Conservation (phyloP, 2,888 invertebrate genomes). For the Brenthis daphne region DNA sequence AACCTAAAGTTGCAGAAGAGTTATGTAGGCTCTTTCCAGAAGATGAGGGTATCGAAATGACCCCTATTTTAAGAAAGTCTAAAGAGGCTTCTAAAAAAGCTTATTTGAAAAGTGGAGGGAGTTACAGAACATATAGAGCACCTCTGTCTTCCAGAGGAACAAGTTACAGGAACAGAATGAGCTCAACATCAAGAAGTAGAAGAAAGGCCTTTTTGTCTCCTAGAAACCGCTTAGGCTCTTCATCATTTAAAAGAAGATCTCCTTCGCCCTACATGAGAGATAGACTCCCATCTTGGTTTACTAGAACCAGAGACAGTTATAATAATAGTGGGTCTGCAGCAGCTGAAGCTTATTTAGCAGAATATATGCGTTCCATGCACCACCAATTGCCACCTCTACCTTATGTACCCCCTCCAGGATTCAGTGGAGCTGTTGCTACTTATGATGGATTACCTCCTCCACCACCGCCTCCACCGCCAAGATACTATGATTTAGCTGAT, state of each 20-base stretch:
- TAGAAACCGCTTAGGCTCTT: conserved; percentile 83
- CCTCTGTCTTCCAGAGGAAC: conserved; percentile 69
- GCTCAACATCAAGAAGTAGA: conserved; percentile 76
- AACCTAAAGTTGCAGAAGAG: conserved; percentile 96
- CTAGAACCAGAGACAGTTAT: conserved; percentile 74
- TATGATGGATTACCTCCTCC: conserved; percentile 87
- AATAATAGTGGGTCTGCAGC: conserved; percentile 78
- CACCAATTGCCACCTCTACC: conserved; percentile 93
- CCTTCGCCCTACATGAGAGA: conserved; percentile 83
- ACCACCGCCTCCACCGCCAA: conserved; percentile 86
- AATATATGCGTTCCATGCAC: conserved; percentile 94
- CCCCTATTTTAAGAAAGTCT: conserved; percentile 91
- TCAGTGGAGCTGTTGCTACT: conserved; percentile 72
- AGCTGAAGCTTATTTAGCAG: conserved; percentile 93
- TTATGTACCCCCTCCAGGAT: conserved; percentile 86
- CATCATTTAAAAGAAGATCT: conserved; percentile 81
- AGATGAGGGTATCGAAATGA: conserved; percentile 95
- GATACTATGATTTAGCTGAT: conserved; percentile 87
- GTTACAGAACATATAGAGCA: conserved; percentile 75
- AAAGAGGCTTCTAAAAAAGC: conserved; percentile 90
- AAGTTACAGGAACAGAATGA: conserved; percentile 78
- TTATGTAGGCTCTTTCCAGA: conserved; percentile 96
- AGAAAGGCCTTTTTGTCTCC: conserved; percentile 85
- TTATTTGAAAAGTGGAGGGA: conserved; percentile 77
- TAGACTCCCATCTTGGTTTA: conserved; percentile 84